Conservation (phyloP, 2,797 vertebrate species). For the Apogon hyalosoma region DNA sequence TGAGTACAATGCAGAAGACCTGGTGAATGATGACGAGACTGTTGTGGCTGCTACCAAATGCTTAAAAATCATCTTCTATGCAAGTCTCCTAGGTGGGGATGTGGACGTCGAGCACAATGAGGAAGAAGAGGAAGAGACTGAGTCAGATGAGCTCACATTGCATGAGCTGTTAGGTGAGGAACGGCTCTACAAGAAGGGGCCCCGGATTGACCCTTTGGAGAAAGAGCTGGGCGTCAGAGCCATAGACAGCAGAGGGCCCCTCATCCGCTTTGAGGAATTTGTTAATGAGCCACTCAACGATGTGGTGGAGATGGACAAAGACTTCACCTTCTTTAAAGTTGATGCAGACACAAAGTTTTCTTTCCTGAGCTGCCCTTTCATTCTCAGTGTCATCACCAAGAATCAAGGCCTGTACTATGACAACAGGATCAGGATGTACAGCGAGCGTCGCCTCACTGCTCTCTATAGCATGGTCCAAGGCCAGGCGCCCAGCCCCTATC, state of each 20-base stretch:
- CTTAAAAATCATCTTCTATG: slow-evolving; percentile 98
- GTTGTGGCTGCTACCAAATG: slow-evolving; percentile 97
- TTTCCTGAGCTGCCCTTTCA: slow-evolving; percentile 98
- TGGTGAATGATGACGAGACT: slow-evolving; percentile 95
- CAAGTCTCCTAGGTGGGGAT: slow-evolving; percentile 93
- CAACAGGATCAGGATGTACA: slow-evolving; percentile 99
- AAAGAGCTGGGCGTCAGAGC: slow-evolving; percentile 93
- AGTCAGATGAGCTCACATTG: slow-evolving; percentile 93
- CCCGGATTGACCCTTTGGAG: slow-evolving; percentile 92
- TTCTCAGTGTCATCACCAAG: slow-evolving; percentile 96
- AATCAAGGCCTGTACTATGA: slow-evolving; percentile 98
- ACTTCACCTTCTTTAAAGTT: slow-evolving; percentile 99
- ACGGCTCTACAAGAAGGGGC: slow-evolving; percentile 93
- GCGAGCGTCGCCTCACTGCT: slow-evolving; percentile 95
- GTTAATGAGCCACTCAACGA: slow-evolving; percentile 97
- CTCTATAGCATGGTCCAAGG: slow-evolving; percentile 99
- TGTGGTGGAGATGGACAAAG: slow-evolving; percentile 99
- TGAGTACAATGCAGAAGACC: slow-evolving; percentile 92
- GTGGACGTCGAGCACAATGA: slow-evolving; percentile 93
- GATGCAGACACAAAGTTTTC: slow-evolving; percentile 98
- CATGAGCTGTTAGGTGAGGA: slow-evolving; percentile 97
- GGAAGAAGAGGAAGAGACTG: slow-evolving; percentile 93
- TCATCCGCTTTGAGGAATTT: slow-evolving; percentile 96
- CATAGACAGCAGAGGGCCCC: slow-evolving; percentile 91
- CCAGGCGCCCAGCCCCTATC: slow-evolving; percentile 94